Conservation (phyloP, 2,113 vertebrate genomes). For the Podiceps cristatus region DNA sequence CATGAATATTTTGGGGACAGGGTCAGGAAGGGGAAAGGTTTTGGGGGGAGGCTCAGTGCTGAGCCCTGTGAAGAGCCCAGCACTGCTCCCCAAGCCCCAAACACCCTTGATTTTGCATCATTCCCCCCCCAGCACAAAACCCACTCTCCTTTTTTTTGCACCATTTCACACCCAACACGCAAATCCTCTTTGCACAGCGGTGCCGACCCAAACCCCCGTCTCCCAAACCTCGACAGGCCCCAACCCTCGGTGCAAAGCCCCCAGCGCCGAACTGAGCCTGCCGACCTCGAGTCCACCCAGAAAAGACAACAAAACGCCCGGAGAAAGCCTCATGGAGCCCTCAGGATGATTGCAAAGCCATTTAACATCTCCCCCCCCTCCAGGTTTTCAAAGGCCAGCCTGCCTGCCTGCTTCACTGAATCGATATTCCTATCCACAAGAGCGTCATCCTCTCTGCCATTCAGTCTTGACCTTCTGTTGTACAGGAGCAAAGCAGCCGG, state of each 20-base stretch:
- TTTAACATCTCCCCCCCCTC: too few species aligned
- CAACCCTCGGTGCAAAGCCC: neutral
- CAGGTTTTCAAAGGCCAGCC: neutral
- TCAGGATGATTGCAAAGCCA: accelerated
- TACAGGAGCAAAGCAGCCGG: neutral
- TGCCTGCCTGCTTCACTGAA: neutral
- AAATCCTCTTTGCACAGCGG: accelerated
- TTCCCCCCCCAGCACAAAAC: accelerated
- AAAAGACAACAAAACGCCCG: neutral
- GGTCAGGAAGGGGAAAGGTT: neutral
- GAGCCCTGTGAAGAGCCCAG: neutral
- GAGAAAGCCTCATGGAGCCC: neutral
- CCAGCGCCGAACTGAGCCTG: accelerated
- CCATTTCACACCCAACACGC: neutral
- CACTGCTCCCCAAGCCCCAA: accelerated
- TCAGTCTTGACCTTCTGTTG: neutral
- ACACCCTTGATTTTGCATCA: neutral
- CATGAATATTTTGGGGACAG: neutral
- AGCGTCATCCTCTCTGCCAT: neutral
- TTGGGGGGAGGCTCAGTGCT: neutral
- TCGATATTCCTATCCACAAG: neutral
- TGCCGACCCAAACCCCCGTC: accelerated
- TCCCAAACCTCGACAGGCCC: neutral
- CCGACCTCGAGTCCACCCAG: neutral
- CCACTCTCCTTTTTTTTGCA: neutral